phyloP scores from a whole-genome alignment of 2,888 invertebrate genomes.

The Phorcus lineatus region DNA sequence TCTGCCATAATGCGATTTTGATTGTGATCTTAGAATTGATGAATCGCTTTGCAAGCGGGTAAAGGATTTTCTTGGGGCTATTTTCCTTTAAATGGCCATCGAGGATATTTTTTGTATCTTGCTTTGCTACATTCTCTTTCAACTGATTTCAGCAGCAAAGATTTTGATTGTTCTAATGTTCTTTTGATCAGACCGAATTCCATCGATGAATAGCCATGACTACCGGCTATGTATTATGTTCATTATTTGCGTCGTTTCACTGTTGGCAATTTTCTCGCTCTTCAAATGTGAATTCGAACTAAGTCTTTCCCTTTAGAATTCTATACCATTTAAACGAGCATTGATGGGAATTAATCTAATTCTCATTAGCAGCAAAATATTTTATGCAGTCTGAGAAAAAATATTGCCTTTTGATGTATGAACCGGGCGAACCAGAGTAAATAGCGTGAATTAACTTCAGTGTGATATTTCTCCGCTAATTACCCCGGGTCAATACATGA shows the following conservation, averaged over 20 bases:
- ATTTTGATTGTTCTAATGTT: not conserved
- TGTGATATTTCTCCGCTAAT: not conserved
- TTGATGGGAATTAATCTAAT: not conserved
- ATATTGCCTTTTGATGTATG: slow-evolving; percentile 11
- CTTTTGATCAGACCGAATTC: not conserved
- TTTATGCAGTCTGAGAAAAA: not conserved
- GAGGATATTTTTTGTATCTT: not conserved
- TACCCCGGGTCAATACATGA: not conserved
- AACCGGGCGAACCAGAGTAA: not conserved
- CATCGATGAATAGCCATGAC: not conserved
- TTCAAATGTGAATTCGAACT: not conserved
- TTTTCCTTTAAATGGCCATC: not conserved
- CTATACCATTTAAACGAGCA: not conserved
- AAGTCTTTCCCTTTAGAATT: not conserved
- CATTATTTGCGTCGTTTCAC: not conserved
- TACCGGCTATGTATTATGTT: not conserved
- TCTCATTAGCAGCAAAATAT: not conserved
- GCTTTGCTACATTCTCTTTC: not conserved
- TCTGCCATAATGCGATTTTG: not conserved
- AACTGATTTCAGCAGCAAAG: not conserved
- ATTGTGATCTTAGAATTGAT: slow-evolving; percentile 12
- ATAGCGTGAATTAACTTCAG: not conserved
- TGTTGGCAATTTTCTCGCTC: not conserved
- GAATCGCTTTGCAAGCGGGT: not conserved
- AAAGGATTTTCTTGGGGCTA: not conserved